Evolutionary conservation across 2,113 vertebrate genomes (phyloP).

Genomic region (Paramormyrops kingsleyae): DNA sequence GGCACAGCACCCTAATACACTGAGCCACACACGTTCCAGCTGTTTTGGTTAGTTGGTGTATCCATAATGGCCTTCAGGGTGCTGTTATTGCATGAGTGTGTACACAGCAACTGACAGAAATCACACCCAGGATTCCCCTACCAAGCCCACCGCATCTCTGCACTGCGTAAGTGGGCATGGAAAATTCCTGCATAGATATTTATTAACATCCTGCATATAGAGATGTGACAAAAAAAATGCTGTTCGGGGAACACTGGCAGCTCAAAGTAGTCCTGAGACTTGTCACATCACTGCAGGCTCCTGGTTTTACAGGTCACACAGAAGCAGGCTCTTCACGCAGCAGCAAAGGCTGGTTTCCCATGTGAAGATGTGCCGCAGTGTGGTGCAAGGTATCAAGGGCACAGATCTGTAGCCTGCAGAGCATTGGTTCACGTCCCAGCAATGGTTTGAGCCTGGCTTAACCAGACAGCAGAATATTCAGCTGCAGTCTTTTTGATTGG

Average conservation of each 20-base stretch:
- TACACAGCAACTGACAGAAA: neutral
- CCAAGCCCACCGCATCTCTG: neutral
- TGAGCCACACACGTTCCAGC: neutral
- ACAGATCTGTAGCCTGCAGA: neutral
- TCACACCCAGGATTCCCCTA: neutral
- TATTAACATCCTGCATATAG: neutral
- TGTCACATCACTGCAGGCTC: neutral
- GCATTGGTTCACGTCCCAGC: neutral
- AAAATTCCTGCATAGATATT: neutral
- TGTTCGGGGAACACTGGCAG: neutral
- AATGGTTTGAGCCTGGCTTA: neutral
- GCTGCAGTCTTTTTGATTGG: neutral
- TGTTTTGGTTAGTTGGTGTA: neutral
- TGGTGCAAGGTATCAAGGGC: neutral
- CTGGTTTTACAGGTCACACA: neutral
- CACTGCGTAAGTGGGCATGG: neutral
- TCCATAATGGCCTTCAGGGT: neutral
- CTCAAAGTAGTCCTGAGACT: neutral
- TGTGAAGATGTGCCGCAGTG: neutral
- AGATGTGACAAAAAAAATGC: neutral
- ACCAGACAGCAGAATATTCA: neutral
- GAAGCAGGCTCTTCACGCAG: neutral
- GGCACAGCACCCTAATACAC: neutral
- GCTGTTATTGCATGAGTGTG: neutral
- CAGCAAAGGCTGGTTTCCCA: neutral